Conservation (phyloP, 2,797 vertebrate genomes). For the Melanotaenia maccullochi region DNA sequence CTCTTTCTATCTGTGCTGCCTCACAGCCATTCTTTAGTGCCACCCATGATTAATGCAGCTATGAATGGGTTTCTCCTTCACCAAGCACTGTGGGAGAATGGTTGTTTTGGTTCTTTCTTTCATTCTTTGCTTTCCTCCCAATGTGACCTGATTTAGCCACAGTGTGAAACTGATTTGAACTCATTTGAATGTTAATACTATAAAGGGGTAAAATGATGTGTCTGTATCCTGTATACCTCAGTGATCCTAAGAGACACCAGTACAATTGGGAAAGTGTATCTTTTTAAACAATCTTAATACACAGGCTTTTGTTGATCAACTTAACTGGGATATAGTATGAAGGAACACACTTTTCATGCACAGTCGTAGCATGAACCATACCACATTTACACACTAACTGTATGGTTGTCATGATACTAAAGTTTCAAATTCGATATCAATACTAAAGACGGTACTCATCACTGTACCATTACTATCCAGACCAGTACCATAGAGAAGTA, state of each 20-base stretch:
- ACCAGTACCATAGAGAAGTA: too few species aligned
- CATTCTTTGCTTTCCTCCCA: conserved; percentile 52
- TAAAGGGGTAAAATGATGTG: conserved; percentile 57
- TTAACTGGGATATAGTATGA: background rate
- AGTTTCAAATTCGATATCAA: background rate
- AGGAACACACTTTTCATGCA: background rate
- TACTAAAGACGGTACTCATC: background rate
- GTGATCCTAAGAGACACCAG: conserved; percentile 37
- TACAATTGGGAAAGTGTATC: conserved; percentile 18
- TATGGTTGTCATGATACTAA: background rate
- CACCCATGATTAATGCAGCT: conserved; percentile 74
- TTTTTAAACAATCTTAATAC: conserved; percentile 23
- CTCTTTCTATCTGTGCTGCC: conserved; percentile 38
- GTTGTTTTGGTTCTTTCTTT: conserved; percentile 44
- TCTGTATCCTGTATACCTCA: conserved; percentile 40
- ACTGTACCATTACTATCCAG: too few species aligned
- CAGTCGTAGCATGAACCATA: background rate
- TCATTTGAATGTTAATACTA: conserved; percentile 77
- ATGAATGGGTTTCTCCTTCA: conserved; percentile 70
- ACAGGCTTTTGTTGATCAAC: conserved; percentile 3
- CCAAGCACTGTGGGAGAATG: conserved; percentile 52
- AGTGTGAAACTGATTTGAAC: conserved; percentile 74
- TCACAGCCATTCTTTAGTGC: conserved; percentile 62
- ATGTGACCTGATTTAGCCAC: conserved; percentile 65
- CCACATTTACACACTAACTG: background rate